Evolutionary conservation across 2,888 invertebrate species (phyloP).

Genomic region (Agrenia bidenticulata): DNA sequence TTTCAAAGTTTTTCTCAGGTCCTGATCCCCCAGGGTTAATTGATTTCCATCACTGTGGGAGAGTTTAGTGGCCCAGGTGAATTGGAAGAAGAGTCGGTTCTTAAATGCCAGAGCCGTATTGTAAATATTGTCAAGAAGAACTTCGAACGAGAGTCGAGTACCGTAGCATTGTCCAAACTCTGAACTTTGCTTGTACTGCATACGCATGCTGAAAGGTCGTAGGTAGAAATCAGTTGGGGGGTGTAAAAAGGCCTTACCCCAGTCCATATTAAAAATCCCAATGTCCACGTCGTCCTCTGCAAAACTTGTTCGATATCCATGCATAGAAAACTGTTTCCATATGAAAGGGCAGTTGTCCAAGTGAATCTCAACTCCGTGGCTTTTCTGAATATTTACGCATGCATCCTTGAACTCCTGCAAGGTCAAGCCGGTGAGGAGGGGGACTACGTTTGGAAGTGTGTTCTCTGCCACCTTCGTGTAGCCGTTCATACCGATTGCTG

Average conservation of each 20-base stretch:
- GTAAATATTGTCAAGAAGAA: slow-evolving; percentile 69
- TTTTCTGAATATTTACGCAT: slow-evolving; percentile 65
- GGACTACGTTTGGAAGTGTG: slow-evolving; percentile 81
- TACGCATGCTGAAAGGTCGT: slow-evolving; percentile 68
- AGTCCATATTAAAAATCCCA: slow-evolving; percentile 77
- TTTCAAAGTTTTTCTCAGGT: slow-evolving; percentile 64
- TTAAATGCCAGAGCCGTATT: slow-evolving; percentile 66
- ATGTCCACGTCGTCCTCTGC: slow-evolving; percentile 80
- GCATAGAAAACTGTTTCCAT: slow-evolving; percentile 75
- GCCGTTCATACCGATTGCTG: slow-evolving; percentile 76
- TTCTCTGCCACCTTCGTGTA: slow-evolving; percentile 94
- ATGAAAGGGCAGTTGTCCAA: slow-evolving; percentile 81
- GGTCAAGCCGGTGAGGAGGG: slow-evolving; percentile 72
- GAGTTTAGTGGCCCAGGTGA: slow-evolving; percentile 80
- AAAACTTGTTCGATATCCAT: slow-evolving; percentile 74
- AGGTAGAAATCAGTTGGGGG: slow-evolving; percentile 84
- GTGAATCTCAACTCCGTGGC: no score
- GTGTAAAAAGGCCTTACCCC: slow-evolving; percentile 70
- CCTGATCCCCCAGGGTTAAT: slow-evolving; percentile 71
- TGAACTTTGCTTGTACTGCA: slow-evolving; percentile 63
- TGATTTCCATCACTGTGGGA: slow-evolving; percentile 83
- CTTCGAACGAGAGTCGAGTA: slow-evolving; percentile 67
- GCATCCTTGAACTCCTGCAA: slow-evolving; percentile 65
- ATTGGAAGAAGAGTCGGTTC: slow-evolving; percentile 68
- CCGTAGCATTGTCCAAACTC: slow-evolving; percentile 65